Evolutionary conservation across 2,797 vertebrate species (phyloP).

Genomic region (Oryzias dopingdopingensis): DNA sequence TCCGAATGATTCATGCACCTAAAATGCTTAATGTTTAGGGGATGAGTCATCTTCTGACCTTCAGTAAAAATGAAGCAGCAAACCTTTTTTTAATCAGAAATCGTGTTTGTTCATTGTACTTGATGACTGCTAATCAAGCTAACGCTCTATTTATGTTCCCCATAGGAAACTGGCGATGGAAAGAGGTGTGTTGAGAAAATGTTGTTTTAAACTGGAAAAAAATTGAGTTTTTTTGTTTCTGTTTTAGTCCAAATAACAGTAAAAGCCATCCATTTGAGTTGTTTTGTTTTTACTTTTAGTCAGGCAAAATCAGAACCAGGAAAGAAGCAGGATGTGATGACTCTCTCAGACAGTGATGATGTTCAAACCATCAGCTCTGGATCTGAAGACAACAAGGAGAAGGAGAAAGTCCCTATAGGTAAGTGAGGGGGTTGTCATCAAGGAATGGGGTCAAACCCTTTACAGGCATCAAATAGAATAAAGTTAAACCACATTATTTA

Average conservation of each 20-base stretch:
- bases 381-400: conserved; percentile 89
- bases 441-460: too few species aligned
- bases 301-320: conserved; percentile 54
- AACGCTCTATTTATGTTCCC: conserved; percentile 14
- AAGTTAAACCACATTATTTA: too few species aligned
- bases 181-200: conserved; percentile 57
- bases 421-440: not conserved
- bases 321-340: conserved; percentile 88
- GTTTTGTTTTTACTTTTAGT: conserved; percentile 23
- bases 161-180: conserved; percentile 79
- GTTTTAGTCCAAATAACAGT: not conserved
- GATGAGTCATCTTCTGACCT: not conserved
- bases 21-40: not conserved
- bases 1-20: not conserved
- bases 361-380: conserved; percentile 98
- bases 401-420: conserved; percentile 72
- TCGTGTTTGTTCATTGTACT: not conserved
- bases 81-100: not conserved
- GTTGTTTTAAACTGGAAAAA: too few species aligned
- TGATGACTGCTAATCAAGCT: not conserved
- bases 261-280: not conserved
- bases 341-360: conserved; percentile 93
- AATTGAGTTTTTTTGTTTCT: too few species aligned
- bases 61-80: not conserved
- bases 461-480: too few species aligned